Conservation (phyloP, 1,140 invertebrate species). For the Sinella curviseta region DNA sequence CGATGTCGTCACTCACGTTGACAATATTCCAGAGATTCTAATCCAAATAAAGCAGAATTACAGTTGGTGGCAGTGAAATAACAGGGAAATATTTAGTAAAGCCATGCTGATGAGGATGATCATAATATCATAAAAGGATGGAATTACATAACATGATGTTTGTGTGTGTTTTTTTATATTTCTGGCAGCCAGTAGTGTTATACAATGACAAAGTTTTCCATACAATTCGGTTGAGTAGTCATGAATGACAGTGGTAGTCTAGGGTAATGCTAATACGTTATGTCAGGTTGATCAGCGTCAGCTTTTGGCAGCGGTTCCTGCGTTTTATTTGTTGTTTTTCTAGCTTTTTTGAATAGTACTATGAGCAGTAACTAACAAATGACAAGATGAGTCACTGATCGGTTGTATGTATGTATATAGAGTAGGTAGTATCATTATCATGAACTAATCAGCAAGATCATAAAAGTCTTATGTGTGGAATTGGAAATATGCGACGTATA, state of each 20-base stretch:
- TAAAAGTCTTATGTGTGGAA: neutral
- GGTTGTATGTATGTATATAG: no score
- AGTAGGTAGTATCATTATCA: no score
- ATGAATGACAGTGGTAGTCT: neutral
- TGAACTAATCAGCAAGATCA: neutral
- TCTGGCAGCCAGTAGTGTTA: no score
- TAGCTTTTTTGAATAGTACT: no score
- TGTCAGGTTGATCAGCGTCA: neutral
- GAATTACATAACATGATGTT: no score
- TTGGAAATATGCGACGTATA: no score
- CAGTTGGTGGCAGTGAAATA: neutral
- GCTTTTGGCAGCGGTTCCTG: neutral
- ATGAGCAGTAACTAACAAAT: no score
- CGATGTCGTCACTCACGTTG: neutral
- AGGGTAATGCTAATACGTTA: neutral
- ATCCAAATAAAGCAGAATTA: neutral
- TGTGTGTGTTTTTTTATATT: no score
- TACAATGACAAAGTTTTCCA: no score
- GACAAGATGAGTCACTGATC: neutral
- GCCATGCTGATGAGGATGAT: no score
- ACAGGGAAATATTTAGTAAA: neutral
- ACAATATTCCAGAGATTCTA: neutral
- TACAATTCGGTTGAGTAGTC: neutral
- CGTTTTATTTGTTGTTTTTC: neutral
- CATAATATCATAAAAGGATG: no score